A percentile compares a stretch with the other conserved stretches of the same genome.
Evolutionary conservation across 2,113 vertebrate genomes (phyloP).

Genomic region (Romanogobio albipinnatus): DNA sequence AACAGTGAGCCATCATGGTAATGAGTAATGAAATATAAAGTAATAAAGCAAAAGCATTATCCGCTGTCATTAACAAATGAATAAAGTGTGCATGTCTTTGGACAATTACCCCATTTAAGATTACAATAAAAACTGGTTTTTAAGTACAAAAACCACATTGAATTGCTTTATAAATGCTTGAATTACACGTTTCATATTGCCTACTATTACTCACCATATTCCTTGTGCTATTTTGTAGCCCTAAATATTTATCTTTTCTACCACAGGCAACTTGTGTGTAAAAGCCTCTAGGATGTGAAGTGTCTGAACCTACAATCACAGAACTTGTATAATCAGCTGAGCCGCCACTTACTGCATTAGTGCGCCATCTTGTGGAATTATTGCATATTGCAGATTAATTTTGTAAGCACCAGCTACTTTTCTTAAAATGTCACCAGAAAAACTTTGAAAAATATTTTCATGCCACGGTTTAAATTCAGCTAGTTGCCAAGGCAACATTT

Average conservation of each 20-base stretch:
- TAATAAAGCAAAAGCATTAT: not conserved
- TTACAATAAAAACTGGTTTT: not conserved
- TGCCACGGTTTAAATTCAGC: not conserved
- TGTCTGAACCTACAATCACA: not conserved
- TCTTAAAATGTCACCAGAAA: not conserved
- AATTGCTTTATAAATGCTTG: not conserved
- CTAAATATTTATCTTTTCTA: not conserved
- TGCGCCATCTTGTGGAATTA: constrained; percentile 68
- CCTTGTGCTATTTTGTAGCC: not conserved
- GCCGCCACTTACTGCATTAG: constrained; percentile 46
- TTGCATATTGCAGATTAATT: not conserved
- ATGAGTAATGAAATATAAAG: not conserved
- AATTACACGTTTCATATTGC: not conserved
- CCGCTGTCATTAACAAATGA: not conserved
- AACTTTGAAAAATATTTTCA: not conserved
- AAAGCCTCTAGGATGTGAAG: not conserved
- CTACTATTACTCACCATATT: not conserved
- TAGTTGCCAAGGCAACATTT: not conserved
- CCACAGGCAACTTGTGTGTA: not conserved
- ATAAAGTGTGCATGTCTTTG: not conserved
- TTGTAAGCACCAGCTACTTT: not conserved
- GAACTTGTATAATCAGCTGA: not conserved
- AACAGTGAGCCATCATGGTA: not conserved
- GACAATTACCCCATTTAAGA: not conserved
- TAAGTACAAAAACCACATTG: not conserved